phyloP scores from a whole-genome alignment of 2,797 vertebrate genomes.

The Takifugu ocellatus region DNA sequence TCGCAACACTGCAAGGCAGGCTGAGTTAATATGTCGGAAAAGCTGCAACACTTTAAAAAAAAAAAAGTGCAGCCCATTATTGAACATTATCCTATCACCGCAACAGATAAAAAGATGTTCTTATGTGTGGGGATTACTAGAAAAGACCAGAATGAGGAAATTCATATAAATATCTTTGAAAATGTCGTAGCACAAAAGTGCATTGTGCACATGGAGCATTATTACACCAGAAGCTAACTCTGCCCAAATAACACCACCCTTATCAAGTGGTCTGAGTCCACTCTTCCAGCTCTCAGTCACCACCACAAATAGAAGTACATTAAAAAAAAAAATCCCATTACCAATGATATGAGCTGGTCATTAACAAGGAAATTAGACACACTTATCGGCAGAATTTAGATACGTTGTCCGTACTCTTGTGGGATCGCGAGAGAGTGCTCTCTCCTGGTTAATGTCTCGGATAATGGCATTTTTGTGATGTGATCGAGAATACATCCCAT shows the following conservation, averaged over 20 bases:
- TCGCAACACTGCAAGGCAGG: neutral
- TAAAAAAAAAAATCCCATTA: slow-evolving; percentile 53
- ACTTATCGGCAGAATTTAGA: slow-evolving; percentile 51
- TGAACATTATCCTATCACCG: too few relatives aligned
- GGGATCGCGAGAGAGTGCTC: slow-evolving; percentile 23
- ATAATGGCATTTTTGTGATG: slow-evolving; percentile 1
- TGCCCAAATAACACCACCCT: slow-evolving; percentile 20
- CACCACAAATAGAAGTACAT: slow-evolving; percentile 66
- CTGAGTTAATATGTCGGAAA: neutral
- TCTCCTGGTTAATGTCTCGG: slow-evolving; percentile 8
- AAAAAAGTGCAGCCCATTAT: neutral
- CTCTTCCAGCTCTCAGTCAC: slow-evolving; percentile 43
- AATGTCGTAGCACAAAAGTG: too few relatives aligned
- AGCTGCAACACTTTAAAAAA: neutral
- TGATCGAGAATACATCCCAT: slow-evolving; percentile 1
- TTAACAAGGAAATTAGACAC: slow-evolving; percentile 57
- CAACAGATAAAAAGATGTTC: too few relatives aligned
- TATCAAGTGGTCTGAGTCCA: slow-evolving; percentile 30
- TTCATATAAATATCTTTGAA: too few relatives aligned
- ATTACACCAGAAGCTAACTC: slow-evolving; percentile 12
- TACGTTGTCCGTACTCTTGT: slow-evolving; percentile 35
- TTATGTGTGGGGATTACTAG: too few relatives aligned
- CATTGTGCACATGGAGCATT: too few relatives aligned
- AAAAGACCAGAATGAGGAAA: too few relatives aligned
- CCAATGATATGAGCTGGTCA: slow-evolving; percentile 56